Evolutionary conservation across 2,888 invertebrate genomes (phyloP).

Genomic region (Ariolimax columbianus): DNA sequence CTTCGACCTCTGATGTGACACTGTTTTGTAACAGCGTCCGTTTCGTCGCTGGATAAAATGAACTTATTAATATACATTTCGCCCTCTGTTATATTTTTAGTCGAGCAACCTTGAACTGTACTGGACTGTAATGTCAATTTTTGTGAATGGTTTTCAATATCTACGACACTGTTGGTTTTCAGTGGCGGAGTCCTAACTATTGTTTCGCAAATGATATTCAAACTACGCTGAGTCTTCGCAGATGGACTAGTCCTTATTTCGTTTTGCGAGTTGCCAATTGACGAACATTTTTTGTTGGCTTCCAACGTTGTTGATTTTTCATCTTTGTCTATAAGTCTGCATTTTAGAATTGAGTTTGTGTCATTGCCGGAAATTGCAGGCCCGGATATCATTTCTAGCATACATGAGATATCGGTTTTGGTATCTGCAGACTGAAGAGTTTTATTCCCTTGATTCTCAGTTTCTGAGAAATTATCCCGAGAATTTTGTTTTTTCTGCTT

Average conservation of each 20-base stretch:
- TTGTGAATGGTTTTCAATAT: no score
- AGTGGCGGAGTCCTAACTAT: neutral
- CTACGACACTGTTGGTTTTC: neutral
- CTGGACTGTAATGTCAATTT: neutral
- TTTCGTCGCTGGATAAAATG: no score
- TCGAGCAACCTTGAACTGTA: neutral
- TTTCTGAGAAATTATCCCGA: no score
- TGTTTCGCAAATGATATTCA: neutral
- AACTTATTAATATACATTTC: conserved; percentile 2
- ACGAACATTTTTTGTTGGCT: neutral
- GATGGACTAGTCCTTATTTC: neutral
- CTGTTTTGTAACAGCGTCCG: neutral
- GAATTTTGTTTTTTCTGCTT: neutral
- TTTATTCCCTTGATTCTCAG: neutral
- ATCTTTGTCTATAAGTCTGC: neutral
- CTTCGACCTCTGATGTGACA: neutral
- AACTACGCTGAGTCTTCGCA: neutral
- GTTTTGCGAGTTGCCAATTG: neutral
- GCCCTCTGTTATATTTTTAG: no score
- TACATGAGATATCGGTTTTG: neutral
- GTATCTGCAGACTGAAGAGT: neutral
- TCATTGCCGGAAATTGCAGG: neutral
- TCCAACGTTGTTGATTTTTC: neutral
- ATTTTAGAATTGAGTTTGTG: neutral
- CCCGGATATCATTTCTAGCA: neutral